These are phyloP conservation scores for Parazoanthus atlanticus DNA, from an alignment of 92 coral and sea anemone species.

Conservation along the genomic window DNA sequence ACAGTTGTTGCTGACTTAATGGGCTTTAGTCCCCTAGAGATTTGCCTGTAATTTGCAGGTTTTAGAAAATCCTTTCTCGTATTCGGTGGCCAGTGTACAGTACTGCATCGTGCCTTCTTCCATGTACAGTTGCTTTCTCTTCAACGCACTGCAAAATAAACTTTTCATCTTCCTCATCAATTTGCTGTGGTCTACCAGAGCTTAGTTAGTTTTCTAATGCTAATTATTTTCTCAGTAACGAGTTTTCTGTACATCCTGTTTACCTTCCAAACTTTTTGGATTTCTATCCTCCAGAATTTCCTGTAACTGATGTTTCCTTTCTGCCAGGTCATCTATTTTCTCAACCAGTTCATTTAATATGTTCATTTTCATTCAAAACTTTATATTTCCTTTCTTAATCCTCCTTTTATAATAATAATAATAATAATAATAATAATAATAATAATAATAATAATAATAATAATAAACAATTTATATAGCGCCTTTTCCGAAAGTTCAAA, in stretches of 20 bases:
- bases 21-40: conserved; percentile 6
- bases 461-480: too few relatives aligned
- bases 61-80: conserved; percentile 41
- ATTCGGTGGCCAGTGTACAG: conserved; percentile 18
- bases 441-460: too few relatives aligned
- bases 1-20: conserved; percentile 29
- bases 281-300: too few relatives aligned
- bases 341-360: too few relatives aligned
- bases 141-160: conserved; percentile 25
- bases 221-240: not conserved
- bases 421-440: too few relatives aligned
- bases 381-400: too few relatives aligned
- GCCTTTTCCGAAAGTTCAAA: too few relatives aligned
- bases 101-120: conserved; percentile 25
- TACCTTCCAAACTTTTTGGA: too few relatives aligned
- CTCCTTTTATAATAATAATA: too few relatives aligned
- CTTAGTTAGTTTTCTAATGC: conserved; percentile 38
- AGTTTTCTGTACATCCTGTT: conserved; percentile 18
- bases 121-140: conserved; percentile 33
- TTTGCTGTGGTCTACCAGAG: conserved; percentile 37
- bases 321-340: too few relatives aligned
- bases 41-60: conserved; percentile 13
- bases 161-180: conserved; percentile 19
- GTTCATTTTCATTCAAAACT: too few relatives aligned
- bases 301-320: too few relatives aligned